Percentiles rank a stretch among this genome's conserved stretches.
Evolutionary conservation across 2,113 vertebrate genomes (phyloP).

Genomic region (Drymodes brunneopygia): DNA sequence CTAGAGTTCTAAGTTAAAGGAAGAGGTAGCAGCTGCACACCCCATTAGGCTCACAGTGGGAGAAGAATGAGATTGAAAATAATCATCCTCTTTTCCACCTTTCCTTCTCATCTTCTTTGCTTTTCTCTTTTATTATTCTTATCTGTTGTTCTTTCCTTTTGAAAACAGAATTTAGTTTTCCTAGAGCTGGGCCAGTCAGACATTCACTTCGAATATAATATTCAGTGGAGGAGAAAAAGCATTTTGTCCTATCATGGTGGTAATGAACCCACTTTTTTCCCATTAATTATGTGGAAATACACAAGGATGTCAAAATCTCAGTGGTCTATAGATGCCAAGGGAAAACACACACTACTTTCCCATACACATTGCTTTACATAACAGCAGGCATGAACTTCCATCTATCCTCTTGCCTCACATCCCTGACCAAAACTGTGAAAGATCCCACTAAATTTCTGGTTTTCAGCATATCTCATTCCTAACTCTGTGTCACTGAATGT

Average conservation of each 20-base stretch:
- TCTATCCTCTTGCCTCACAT: not conserved
- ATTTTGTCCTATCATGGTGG: not conserved
- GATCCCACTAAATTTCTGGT: not conserved
- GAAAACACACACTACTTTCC: not conserved
- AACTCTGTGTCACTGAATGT: not conserved
- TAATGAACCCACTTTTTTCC: accelerated
- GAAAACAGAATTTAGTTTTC: not conserved
- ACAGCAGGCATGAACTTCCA: not conserved
- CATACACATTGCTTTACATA: accelerated
- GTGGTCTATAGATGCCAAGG: not conserved
- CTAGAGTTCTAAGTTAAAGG: not conserved
- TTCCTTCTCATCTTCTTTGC: not conserved
- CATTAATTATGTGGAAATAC: not conserved
- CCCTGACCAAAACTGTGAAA: not conserved
- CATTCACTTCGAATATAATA: not conserved
- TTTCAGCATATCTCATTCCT: not conserved
- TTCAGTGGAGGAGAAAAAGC: not conserved
- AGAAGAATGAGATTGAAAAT: not conserved
- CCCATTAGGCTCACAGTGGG: not conserved
- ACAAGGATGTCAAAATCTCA: not conserved
- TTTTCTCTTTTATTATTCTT: not conserved
- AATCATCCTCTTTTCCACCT: not conserved
- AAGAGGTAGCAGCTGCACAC: not conserved
- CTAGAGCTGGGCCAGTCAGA: not conserved
- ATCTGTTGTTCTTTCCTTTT: not conserved